Evolutionary conservation across 2,888 invertebrate species (phyloP), one percentile per base, ranked within the genome.

Genomic region (Plutella xylostella): DNA sequence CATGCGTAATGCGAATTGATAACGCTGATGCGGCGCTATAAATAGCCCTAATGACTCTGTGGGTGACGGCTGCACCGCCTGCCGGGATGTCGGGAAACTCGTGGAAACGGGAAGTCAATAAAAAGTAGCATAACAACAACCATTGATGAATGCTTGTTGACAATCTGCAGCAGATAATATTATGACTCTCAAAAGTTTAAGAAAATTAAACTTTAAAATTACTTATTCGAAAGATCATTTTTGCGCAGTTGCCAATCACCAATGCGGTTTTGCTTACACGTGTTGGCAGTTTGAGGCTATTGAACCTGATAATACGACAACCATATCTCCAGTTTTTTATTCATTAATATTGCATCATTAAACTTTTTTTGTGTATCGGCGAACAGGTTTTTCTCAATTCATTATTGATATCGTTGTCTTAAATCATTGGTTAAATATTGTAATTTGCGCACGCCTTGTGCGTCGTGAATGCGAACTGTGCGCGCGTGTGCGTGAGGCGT

Each of bases 241-340:
- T n/a, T n/a, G n/a, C n/a, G n/a, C 11, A 12, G 28, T 28, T n/a
- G 28, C 28, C 11, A 28, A 28, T 28, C 15, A 15, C 15, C 17
- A 9, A 34, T 9, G 15, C 57, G 63, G 59, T 77, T 82, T 82
- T 79, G 80, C 82, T 80, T 82, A 80, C 82, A 83, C 83, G 83
- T 80, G 82, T 65, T 82, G 72, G 60, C 68, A 61, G 58, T 66
- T 65, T 56, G 76, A 60, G 83, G 82, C 82, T 83, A 75, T 82
- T 82, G 82, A 83, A 83, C 83, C 80, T 82, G 79, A 80, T 82
- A 79, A 77, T 77, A 72, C 72, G 72, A 73, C 73, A 65, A 65
- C 63, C 69, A 73, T 78, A 73, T 77, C 67, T 73, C 60, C 56
- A 54, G 60, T 68, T 73, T 68, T 78, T 76, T 72, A 61, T 65